These are phyloP conservation scores for Pseudorasbora parva DNA, from an alignment of 2,113 vertebrate genomes.

Conservation along the genomic window DNA sequence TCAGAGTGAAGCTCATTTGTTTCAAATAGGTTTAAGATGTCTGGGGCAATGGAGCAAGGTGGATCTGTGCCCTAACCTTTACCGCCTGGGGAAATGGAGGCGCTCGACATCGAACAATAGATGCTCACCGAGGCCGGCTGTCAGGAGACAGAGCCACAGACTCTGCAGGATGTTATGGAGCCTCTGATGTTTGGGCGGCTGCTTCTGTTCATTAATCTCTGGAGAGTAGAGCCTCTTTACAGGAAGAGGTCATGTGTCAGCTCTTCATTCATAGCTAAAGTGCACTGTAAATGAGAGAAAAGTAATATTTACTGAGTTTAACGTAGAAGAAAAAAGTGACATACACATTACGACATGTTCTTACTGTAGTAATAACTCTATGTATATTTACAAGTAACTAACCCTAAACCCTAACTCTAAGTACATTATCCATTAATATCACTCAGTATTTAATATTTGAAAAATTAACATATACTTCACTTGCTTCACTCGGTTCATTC, in stretches of 20 bases:
- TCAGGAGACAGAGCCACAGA: neutral
- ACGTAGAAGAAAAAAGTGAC: no score
- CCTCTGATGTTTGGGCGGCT: neutral
- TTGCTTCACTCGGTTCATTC: no score
- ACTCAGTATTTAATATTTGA: no score
- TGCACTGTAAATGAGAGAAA: neutral
- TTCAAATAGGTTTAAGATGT: slow-evolving; percentile 47
- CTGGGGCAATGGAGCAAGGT: slow-evolving; percentile 40
- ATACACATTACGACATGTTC: no score
- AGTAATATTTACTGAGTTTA: no score
- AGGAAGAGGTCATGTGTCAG: neutral
- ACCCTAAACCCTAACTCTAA: no score
- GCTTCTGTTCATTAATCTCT: neutral
- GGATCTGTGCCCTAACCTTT: slow-evolving; percentile 44
- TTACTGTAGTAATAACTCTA: no score
- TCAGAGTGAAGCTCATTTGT: slow-evolving; percentile 43
- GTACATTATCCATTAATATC: no score
- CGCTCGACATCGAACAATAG: slow-evolving; percentile 29
- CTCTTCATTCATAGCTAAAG: neutral
- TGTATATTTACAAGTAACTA: no score
- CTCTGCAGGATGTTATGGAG: neutral
- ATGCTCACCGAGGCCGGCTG: slow-evolving; percentile 5
- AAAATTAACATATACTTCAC: no score
- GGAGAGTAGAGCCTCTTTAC: neutral
- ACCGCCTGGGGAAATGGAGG: slow-evolving; percentile 28